A percentile compares a stretch with the other conserved stretches of the same genome.
Conservation (phyloP, 2,113 vertebrate genomes). For the Thermophis baileyi region DNA sequence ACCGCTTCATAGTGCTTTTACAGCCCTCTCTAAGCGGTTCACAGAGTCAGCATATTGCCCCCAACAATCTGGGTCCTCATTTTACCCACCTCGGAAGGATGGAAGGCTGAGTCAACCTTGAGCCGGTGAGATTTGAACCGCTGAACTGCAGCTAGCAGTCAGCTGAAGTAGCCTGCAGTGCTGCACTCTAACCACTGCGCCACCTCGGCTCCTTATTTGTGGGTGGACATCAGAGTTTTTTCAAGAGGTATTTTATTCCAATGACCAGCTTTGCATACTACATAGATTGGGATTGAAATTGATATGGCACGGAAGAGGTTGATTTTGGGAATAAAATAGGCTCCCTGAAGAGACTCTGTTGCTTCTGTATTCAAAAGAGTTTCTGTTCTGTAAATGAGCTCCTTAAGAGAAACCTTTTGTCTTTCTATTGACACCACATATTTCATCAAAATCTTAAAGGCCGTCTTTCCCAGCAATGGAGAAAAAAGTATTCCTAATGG, state of each 20-base stretch:
- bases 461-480: background rate
- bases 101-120: no score
- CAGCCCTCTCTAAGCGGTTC: no score
- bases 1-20: no score
- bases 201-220: no score
- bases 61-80: no score
- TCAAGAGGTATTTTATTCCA: background rate
- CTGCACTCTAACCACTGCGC: no score
- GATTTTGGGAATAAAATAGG: background rate
- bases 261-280: background rate
- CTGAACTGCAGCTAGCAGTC: no score
- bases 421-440: background rate
- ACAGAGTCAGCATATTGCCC: no score
- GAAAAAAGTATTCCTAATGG: background rate
- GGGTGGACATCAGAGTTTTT: background rate
- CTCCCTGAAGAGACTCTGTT: background rate
- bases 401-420: background rate
- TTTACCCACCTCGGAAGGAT: no score
- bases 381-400: background rate
- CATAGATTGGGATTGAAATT: background rate
- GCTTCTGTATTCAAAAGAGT: background rate
- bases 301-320: background rate
- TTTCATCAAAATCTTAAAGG: background rate
- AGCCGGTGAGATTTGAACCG: no score
- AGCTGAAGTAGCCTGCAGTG: no score